These are phyloP conservation scores for Pseudopodoces humilis DNA, from an alignment of 2,113 vertebrate genomes.

Conservation along the genomic window DNA sequence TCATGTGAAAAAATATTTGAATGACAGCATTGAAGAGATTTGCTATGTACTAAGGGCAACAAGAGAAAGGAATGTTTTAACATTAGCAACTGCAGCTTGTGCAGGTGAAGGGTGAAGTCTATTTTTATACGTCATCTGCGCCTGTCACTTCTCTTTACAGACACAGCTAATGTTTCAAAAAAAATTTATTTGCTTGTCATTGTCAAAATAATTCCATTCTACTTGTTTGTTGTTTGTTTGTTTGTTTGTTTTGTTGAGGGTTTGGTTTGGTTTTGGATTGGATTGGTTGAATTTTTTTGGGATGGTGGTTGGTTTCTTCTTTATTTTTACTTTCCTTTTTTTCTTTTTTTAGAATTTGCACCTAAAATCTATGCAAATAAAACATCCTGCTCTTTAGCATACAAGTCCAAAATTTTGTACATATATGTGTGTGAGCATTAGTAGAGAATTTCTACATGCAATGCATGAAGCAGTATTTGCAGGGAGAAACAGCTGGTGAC, in stretches of 20 bases:
- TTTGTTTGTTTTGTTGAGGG: no score
- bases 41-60: background rate
- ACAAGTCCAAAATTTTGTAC: background rate
- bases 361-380: background rate
- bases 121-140: background rate
- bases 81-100: background rate
- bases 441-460: background rate
- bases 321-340: no score
- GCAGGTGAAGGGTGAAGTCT: background rate
- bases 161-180: background rate
- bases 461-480: background rate
- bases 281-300: background rate
- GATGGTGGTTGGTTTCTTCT: rapidly evolving
- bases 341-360: no score
- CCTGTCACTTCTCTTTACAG: background rate
- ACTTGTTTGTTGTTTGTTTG: background rate
- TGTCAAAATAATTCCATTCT: background rate
- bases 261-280: background rate
- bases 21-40: background rate
- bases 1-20: background rate
- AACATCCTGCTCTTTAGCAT: background rate
- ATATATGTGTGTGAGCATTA: background rate
- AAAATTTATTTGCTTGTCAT: background rate
- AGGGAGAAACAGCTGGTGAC: background rate
- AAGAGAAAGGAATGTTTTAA: background rate